Percentiles rank a stretch among this genome's conserved stretches.
These are phyloP conservation scores for Philaethria dido DNA, from an alignment of 2,888 invertebrate species.

Conservation along the genomic window DNA sequence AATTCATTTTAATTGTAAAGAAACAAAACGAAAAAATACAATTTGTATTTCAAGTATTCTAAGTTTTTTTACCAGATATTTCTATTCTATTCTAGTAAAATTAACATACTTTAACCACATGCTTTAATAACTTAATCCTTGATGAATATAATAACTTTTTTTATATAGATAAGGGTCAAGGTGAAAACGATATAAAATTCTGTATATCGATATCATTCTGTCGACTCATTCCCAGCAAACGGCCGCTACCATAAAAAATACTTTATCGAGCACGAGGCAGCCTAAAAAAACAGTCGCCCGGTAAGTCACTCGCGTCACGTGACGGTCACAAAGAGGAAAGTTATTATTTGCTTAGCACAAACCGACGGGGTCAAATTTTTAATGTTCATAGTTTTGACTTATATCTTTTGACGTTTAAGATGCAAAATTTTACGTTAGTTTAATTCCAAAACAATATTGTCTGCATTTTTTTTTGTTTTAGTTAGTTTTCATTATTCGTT, in stretches of 20 bases:
- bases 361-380: constrained; percentile 59
- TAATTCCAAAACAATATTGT: background rate
- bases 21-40: no score
- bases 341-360: constrained; percentile 79
- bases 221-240: constrained; percentile 56
- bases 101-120: no score
- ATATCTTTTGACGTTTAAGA: constrained; percentile 17
- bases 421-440: background rate
- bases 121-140: background rate
- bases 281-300: constrained; percentile 80
- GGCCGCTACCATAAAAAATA: constrained; percentile 80
- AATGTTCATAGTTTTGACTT: constrained; percentile 24
- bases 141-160: background rate
- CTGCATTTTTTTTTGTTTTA: no score
- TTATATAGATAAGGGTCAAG: background rate
- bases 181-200: background rate
- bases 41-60: no score
- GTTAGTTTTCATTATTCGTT: no score
- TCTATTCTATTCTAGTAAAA: no score
- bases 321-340: constrained; percentile 67
- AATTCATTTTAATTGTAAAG: no score
- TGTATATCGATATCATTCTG: constrained; percentile 45
- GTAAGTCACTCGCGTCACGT: constrained; percentile 79
- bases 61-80: no score
- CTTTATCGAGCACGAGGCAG: constrained; percentile 80